Evolutionary conservation across 1,140 invertebrate genomes (phyloP).

Genomic region (Cyclargus thomasi): DNA sequence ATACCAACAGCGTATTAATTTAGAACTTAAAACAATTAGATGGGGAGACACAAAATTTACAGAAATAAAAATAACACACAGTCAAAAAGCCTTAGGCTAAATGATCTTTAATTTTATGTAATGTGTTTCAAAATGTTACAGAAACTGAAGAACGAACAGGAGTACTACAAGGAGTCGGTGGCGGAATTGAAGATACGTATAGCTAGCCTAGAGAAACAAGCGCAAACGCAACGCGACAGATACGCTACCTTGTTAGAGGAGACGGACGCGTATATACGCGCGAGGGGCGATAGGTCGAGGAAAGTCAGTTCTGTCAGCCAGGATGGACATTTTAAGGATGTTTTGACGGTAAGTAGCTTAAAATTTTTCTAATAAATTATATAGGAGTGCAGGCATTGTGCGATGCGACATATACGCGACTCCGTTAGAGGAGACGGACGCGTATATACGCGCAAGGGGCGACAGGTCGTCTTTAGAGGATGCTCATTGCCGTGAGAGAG

Average conservation of each 20-base stretch:
- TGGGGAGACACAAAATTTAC: too few relatives aligned
- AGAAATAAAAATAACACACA: too few relatives aligned
- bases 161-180: constrained; percentile 77
- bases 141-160: constrained; percentile 76
- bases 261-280: constrained; percentile 86
- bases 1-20: too few relatives aligned
- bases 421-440: constrained; percentile 87
- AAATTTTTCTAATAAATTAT: too few relatives aligned
- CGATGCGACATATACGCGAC: constrained; percentile 86
- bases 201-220: constrained; percentile 82
- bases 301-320: constrained; percentile 42
- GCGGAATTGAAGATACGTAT: constrained; percentile 73
- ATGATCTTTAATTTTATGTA: neutral
- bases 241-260: constrained; percentile 86
- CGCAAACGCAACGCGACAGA: constrained; percentile 86
- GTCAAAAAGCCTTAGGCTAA: too few relatives aligned
- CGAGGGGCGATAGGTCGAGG: constrained; percentile 59
- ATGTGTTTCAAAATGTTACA: constrained; percentile 29
- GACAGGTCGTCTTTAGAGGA: too few relatives aligned
- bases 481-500: too few relatives aligned
- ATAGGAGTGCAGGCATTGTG: constrained; percentile 83
- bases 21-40: too few relatives aligned
- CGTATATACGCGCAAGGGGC: constrained; percentile 80
- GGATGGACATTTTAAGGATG: constrained; percentile 42
- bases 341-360: neutral